Base-by-base conservation (phyloP, 2,888 invertebrate genomes). In the Tricholauxania praeusta region DNA sequence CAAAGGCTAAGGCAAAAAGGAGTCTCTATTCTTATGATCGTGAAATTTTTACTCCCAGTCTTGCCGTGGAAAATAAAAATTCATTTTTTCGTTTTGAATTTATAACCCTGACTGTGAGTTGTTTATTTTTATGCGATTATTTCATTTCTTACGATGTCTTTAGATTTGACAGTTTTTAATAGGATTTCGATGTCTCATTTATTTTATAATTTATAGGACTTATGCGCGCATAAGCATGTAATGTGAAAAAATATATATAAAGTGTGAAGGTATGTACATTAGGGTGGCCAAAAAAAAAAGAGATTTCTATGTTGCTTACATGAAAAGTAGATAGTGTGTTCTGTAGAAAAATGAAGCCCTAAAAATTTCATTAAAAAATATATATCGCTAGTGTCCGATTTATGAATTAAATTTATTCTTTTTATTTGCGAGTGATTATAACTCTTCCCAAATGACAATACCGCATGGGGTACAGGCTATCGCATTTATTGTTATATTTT, bases 101-200 rank as follows among this genome's bases (percentile, higher is more conserved):
- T 57, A 28, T 57, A 12, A 15, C 12, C 15, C 19, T 28, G 57
- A 22, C 7, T 8, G 39, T 10, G 39, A 39, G 39, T 39, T 39
- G 28, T 57, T 57, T 57, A 57, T 17, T 28, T 57, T 28, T 57
- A 12, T 12, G 57, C 57, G 3, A 57, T 22, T 17, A 12, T 57
- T 22, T 57, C 28, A 57, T 28, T 57, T 57, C 12, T 28, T 5
- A 57, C 57, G 57, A 57, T 57, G 28, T 57, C 57, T 57, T 15
- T 15, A 15, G 28, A 28, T 62, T 17, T 4, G 32, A 17, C 62
- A 17, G 47, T 17, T 39, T 19, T 47, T 39, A 63, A 39, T 63
- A 47, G 63, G 63, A 39, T 63, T 63, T 47, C 63, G 19, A 63
- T 63, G 48, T 63, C 32, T 48, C 63, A 47, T 12, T 47, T 14